These are phyloP conservation scores for Epizoanthus scotinus DNA, from an alignment of 92 coral and sea anemone species.

Conservation along the genomic window DNA sequence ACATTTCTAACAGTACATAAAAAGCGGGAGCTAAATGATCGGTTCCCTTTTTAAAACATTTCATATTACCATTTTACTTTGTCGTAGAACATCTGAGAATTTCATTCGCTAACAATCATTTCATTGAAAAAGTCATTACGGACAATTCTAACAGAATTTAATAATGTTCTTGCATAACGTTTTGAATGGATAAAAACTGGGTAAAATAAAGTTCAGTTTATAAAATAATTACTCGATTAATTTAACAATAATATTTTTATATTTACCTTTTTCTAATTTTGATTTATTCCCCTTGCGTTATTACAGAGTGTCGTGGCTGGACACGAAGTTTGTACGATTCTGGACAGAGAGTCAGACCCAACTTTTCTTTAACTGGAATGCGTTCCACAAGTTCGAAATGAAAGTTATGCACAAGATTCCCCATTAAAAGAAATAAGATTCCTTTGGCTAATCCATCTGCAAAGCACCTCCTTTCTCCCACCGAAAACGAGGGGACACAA, in stretches of 20 bases:
- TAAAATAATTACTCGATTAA: neutral
- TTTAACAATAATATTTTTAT: no score
- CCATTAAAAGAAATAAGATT: constrained; percentile 45
- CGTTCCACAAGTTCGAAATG: constrained; percentile 45
- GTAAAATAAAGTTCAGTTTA: neutral
- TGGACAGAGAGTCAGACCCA: constrained; percentile 43
- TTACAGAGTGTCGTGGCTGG: neutral
- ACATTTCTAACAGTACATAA: no score
- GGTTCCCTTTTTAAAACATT: neutral
- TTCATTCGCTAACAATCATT: neutral
- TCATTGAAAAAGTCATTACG: neutral
- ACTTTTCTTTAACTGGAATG: constrained; percentile 27
- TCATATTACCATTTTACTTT: neutral
- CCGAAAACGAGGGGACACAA: constrained; percentile 53
- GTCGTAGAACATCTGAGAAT: neutral
- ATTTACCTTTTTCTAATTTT: neutral
- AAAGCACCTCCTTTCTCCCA: constrained; percentile 63
- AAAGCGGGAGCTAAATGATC: neutral
- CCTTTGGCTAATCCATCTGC: constrained; percentile 56
- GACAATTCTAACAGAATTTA: neutral
- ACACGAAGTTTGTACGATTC: constrained; percentile 44
- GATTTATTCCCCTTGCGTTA: neutral
- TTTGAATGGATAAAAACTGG: neutral
- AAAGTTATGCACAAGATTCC: constrained; percentile 40
- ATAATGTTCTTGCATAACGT: neutral